A percentile compares a stretch with the other conserved stretches of the same genome.
These are phyloP conservation scores for Pogonognathellus flavescens DNA, from an alignment of 1,140 invertebrate species.

Conservation along the genomic window DNA sequence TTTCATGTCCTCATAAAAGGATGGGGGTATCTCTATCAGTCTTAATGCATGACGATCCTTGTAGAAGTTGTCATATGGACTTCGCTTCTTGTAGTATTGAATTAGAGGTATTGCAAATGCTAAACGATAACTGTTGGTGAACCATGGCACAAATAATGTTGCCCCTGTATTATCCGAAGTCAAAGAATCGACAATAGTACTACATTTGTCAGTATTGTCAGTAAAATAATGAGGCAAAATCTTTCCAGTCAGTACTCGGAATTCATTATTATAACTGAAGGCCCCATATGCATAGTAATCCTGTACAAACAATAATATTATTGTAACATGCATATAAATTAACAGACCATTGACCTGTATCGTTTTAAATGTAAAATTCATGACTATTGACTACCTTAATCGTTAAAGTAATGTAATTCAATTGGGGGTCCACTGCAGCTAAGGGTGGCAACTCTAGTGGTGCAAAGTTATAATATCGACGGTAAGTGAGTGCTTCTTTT, in stretches of 20 bases:
- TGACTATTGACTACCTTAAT: no score
- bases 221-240: no score
- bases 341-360: no score
- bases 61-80: not conserved
- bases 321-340: no score
- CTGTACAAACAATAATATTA: no score
- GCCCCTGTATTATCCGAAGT: not conserved
- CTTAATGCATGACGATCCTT: not conserved
- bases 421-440: not conserved
- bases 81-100: not conserved
- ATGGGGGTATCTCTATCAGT: not conserved
- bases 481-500: not conserved
- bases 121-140: not conserved
- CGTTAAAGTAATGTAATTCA: conserved; percentile 19
- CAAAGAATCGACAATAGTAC: not conserved
- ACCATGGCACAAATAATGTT: conserved; percentile 50
- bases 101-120: not conserved
- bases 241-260: not conserved
- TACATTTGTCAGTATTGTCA: no score
- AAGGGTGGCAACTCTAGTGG: not conserved
- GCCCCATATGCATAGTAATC: conserved; percentile 19
- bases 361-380: no score
- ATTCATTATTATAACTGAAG: conserved; percentile 10
- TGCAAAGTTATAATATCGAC: not conserved
- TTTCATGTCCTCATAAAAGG: not conserved